These are phyloP conservation scores for Salticus scenicus DNA, from an alignment of 2,888 invertebrate genomes.

Conservation along the genomic window DNA sequence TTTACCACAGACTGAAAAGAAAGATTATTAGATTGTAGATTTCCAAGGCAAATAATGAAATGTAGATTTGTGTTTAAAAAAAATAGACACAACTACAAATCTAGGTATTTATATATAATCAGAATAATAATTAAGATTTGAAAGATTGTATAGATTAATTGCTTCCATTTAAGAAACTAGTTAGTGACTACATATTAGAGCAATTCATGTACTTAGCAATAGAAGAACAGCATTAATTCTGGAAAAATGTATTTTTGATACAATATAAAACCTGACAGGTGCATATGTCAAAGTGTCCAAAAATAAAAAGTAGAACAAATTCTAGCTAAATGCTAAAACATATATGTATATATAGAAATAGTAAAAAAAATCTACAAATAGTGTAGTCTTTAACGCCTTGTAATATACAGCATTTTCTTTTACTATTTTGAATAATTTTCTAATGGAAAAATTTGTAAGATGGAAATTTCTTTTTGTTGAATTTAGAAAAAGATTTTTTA, in stretches of 20 bases:
- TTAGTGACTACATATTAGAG: background rate
- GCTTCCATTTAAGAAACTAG: background rate
- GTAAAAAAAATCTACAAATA: no score
- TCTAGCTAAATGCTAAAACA: background rate
- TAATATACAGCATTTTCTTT: no score
- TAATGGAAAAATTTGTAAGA: no score
- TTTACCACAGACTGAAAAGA: background rate
- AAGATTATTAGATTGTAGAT: background rate
- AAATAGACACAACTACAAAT: background rate
- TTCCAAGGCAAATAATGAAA: background rate
- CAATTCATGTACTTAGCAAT: background rate
- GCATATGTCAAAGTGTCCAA: background rate
- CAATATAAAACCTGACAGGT: background rate
- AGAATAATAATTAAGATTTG: background rate
- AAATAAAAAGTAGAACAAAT: background rate
- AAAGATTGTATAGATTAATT: background rate
- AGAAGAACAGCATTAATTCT: background rate
- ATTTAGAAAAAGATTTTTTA: no score
- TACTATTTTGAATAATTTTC: no score
- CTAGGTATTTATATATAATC: background rate
- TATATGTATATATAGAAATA: no score
- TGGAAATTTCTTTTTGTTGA: no score
- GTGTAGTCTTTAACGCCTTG: no score
- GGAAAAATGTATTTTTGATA: slow-evolving; percentile 4
- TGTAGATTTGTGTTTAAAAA: slow-evolving; percentile 2